Conservation (phyloP, 2,888 invertebrate species). For the Polymixis flavicincta region DNA sequence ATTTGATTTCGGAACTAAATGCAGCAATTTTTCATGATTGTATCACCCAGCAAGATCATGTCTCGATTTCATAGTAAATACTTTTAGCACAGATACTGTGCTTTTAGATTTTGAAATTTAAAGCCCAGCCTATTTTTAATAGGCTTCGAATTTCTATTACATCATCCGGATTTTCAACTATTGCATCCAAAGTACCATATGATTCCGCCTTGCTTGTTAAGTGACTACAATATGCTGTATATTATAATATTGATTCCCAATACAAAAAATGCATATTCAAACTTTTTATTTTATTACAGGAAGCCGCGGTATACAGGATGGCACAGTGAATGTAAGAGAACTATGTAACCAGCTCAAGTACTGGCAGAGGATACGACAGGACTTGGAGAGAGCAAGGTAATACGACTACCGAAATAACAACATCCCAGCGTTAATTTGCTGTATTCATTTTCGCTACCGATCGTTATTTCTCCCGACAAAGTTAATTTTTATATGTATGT, state of each 20-base stretch:
- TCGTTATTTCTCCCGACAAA: too few species aligned
- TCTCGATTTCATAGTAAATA: neutral
- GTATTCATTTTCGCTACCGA: too few species aligned
- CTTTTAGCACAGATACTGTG: too few species aligned
- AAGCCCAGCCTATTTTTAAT: neutral
- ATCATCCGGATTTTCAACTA: neutral
- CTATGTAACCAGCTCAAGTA: conserved; percentile 97
- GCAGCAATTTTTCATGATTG: neutral
- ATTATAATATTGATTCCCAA: neutral
- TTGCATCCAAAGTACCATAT: neutral
- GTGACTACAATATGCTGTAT: too few species aligned
- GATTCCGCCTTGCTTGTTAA: neutral
- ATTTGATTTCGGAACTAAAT: neutral
- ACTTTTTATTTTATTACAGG: conserved; percentile 70
- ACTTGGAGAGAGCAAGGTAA: conserved; percentile 97
- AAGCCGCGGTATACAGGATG: conserved; percentile 91
- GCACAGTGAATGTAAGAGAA: conserved; percentile 93
- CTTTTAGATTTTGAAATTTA: neutral
- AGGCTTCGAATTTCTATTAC: neutral
- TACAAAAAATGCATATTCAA: neutral
- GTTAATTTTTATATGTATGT: too few species aligned
- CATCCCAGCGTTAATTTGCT: too few species aligned
- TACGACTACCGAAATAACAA: too few species aligned
- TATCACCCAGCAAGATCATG: neutral
- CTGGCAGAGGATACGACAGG: conserved; percentile 98